These are phyloP conservation scores for Gorsachius goisagi DNA, from an alignment of 2,113 vertebrate species.

Conservation along the genomic window DNA sequence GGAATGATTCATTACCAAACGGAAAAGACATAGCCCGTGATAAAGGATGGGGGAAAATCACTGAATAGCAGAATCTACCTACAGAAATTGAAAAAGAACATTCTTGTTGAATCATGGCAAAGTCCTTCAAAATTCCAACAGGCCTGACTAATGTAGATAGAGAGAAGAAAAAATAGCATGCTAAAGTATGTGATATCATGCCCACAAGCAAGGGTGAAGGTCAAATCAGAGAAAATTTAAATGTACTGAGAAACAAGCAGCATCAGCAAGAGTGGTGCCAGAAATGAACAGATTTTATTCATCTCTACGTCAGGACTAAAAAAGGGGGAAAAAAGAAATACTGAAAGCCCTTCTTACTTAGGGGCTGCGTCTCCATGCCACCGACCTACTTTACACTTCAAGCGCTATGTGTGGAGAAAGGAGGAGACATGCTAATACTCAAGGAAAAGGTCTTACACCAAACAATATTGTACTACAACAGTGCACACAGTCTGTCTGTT, in stretches of 20 bases:
- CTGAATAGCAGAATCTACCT: conserved; percentile 34
- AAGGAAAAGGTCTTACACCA: conserved; percentile 44
- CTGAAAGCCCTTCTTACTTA: conserved; percentile 23
- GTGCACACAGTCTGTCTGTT: conserved; percentile 50
- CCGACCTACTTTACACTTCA: conserved; percentile 55
- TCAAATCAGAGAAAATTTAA: conserved; percentile 56
- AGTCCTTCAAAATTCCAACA: conserved; percentile 23
- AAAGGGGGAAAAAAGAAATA: not conserved
- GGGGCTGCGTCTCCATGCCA: conserved; percentile 27
- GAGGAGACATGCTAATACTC: not conserved
- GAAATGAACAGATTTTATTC: conserved; percentile 40
- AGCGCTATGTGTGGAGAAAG: conserved; percentile 1
- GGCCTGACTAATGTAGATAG: not conserved
- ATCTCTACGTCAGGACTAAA: conserved; percentile 4
- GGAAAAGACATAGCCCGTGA: conserved; percentile 29
- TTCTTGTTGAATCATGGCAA: conserved; percentile 23
- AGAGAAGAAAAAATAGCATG: not conserved
- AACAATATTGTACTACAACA: conserved; percentile 47
- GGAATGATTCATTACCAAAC: conserved; percentile 56
- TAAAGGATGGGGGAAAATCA: conserved; percentile 5
- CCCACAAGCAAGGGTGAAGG: conserved; percentile 52
- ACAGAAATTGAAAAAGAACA: conserved; percentile 24
- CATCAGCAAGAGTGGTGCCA: conserved; percentile 42
- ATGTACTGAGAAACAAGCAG: conserved; percentile 26
- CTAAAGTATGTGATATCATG: conserved; percentile 33